A percentile compares a stretch with the other conserved stretches of the same genome.
Evolutionary conservation across 2,113 vertebrate genomes (phyloP).

Genomic region (Sciurus niger): DNA sequence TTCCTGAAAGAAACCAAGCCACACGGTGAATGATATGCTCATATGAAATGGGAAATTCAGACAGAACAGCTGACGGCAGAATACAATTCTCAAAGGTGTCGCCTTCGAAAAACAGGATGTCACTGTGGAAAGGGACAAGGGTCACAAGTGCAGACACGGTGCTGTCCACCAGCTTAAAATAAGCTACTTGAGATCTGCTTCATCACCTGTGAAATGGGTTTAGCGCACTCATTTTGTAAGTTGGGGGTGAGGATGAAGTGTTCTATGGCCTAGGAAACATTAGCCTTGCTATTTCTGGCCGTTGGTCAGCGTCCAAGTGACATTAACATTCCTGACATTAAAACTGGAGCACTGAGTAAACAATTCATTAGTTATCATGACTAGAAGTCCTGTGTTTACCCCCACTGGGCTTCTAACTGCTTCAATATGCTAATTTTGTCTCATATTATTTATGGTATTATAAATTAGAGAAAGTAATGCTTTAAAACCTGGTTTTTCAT

Average conservation of each 20-base stretch:
- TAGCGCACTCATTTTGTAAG: not conserved
- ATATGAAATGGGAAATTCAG: not conserved
- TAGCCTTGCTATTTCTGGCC: not conserved
- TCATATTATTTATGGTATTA: not conserved
- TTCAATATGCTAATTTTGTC: not conserved
- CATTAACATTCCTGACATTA: not conserved
- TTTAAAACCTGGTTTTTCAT: not conserved
- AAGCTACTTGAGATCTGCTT: not conserved
- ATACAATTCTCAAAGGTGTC: not conserved
- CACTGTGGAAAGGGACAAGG: not conserved
- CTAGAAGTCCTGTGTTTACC: not conserved
- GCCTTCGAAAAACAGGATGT: not conserved
- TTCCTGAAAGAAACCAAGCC: slow-evolving; percentile 90
- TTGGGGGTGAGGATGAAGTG: not conserved
- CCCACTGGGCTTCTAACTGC: not conserved
- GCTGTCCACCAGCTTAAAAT: not conserved
- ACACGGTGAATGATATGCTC: slow-evolving; percentile 57
- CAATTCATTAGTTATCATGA: not conserved
- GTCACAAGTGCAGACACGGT: not conserved
- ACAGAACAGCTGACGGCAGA: rapidly evolving
- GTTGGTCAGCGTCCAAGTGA: not conserved
- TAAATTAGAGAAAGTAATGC: not conserved
- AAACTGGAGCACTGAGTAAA: not conserved
- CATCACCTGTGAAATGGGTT: not conserved
- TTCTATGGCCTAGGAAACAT: not conserved